Base-by-base conservation (phyloP, 37 sponge, comb jelly and placozoan genomes). In the Chondrilla cf. caribensis region DNA sequence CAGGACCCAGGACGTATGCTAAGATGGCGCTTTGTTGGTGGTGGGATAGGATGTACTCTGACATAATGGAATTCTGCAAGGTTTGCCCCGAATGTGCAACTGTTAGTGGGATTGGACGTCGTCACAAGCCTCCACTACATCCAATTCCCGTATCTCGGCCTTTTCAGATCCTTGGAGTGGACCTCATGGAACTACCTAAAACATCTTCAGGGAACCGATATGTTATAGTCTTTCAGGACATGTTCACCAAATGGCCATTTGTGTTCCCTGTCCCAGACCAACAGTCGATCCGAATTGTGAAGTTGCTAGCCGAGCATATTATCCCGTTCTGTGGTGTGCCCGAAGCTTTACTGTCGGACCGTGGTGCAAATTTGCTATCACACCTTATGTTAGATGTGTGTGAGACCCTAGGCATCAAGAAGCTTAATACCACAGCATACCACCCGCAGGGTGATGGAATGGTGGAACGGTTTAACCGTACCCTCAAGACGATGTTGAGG, bases 181-280 rank as follows among this genome's bases (percentile, higher is more conserved):
- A 88, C 38, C 24, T 87, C 2, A 87, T 87, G 87, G 77, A 88
- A 2, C 47, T 89, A 38, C 89, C 89, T 39, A 42, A 31, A 21
- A 83, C 67, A 0, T 17, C 28, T 25, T 9, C 21, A 42, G 89
- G 89, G 25, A 84, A 88, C 77, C 78, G 66, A 44, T 86, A 88
- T 38, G 75, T 84, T 24, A 9, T 88, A 18, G 81, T 88, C 18
- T 84, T 88, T 43, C 89, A 88, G 41, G 89, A 88, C 65, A 36
- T 85, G 3, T 75, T 89, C 47, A 72, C 86, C 0, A 85, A 89
- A 38, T 89, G 89, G 89, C 89, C 89, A n/a, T 31, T 84, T 39
- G 89, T 84, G 31, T 89, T 59, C 54, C 81, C 85, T 25, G 43
- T 85, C 14, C 89, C 78, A 18, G 89, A 89, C 58, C 85, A 89